Evolutionary conservation across 1,140 invertebrate genomes (phyloP).

Genomic region (Brachionus koreanus): DNA sequence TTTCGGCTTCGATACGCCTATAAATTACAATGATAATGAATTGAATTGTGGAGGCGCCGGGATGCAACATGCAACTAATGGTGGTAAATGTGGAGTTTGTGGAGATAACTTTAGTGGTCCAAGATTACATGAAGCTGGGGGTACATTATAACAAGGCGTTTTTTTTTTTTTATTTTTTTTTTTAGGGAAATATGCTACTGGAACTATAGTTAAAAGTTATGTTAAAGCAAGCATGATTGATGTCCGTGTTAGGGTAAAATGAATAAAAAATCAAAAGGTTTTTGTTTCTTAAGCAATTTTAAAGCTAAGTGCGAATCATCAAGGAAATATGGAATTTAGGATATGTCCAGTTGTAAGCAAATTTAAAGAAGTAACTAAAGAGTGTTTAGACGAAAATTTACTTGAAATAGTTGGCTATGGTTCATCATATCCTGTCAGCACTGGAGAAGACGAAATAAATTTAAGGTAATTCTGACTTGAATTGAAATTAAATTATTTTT

Average conservation of each 20-base stretch:
- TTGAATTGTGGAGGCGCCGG: constrained; percentile 74
- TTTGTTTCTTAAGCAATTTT: constrained; percentile 43
- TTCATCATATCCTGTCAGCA: background rate
- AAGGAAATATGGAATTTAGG: constrained; percentile 50
- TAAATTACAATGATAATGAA: constrained; percentile 89
- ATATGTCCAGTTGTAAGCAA: constrained; percentile 62
- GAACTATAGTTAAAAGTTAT: constrained; percentile 53
- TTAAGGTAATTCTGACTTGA: background rate
- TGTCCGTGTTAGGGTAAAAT: background rate
- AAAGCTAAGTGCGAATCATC: constrained; percentile 50
- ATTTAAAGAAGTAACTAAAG: constrained; percentile 47
- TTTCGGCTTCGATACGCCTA: constrained; percentile 82
- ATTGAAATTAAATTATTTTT: background rate
- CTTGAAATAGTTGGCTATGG: background rate
- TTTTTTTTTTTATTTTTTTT: constrained; percentile 43
- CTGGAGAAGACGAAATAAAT: background rate
- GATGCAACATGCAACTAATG: constrained; percentile 48
- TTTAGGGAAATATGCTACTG: constrained; percentile 56
- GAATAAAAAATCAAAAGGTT: background rate
- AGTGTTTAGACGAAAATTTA: constrained; percentile 47
- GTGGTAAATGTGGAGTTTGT: constrained; percentile 59
- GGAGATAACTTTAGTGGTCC: constrained; percentile 52
- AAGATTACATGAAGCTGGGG: background rate
- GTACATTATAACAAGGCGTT: background rate
- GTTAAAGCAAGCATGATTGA: constrained; percentile 47